phyloP scores from a whole-genome alignment of 2,888 invertebrate species.

The Habroteleia sp. region DNA sequence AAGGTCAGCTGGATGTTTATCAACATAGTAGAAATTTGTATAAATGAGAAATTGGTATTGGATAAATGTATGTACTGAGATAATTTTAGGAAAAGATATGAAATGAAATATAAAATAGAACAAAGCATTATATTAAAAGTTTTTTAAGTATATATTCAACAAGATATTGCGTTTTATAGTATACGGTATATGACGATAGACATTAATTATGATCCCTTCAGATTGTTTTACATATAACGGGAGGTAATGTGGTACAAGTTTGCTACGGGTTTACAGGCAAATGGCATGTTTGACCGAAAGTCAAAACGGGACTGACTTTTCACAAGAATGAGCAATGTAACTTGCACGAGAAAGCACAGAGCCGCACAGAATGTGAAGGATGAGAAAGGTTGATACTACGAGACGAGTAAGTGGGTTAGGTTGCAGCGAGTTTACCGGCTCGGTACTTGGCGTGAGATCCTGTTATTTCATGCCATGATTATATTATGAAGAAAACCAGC shows the following conservation, averaged over 20 bases:
- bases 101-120: no score
- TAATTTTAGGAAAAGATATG: no score
- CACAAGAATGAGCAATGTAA: slow-evolving; percentile 60
- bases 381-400: slow-evolving; percentile 58
- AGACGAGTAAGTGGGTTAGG: slow-evolving; percentile 75
- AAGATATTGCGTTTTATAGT: no score
- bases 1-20: no score
- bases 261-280: background rate
- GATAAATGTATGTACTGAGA: no score
- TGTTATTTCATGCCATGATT: slow-evolving; percentile 63
- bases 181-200: slow-evolving; percentile 6
- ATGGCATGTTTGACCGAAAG: slow-evolving; percentile 21
- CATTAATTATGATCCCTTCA: slow-evolving; percentile 9
- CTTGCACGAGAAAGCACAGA: slow-evolving; percentile 41
- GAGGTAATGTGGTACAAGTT: slow-evolving; percentile 1
- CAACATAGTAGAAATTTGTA: no score
- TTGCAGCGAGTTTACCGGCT: slow-evolving; percentile 79
- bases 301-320: slow-evolving; percentile 46
- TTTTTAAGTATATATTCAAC: no score
- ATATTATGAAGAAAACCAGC: slow-evolving; percentile 56
- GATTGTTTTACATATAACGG: background rate
- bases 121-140: no score
- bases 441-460: slow-evolving; percentile 71
- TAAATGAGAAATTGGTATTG: no score
- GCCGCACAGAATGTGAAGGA: slow-evolving; percentile 50